Conservation (phyloP, 2,113 vertebrate species). For the Rissa tridactyla region DNA sequence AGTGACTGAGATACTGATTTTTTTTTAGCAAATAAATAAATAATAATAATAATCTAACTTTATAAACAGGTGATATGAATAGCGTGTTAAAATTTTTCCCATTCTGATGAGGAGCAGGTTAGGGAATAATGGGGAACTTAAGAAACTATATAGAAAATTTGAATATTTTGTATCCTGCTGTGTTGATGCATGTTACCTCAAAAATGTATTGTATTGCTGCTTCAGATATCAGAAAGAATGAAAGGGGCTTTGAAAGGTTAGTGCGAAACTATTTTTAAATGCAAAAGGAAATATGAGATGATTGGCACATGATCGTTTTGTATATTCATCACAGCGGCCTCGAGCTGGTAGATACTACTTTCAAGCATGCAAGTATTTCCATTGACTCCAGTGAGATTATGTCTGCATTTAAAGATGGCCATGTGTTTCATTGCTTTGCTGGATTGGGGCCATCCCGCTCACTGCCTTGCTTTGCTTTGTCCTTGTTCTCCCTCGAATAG, state of each 20-base stretch:
- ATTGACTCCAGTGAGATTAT: neutral
- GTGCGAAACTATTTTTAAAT: neutral
- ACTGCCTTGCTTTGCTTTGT: neutral
- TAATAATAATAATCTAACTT: neutral
- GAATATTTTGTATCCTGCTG: neutral
- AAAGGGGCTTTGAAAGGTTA: neutral
- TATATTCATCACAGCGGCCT: neutral
- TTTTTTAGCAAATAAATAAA: neutral
- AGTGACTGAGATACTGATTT: neutral
- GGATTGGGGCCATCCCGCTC: neutral
- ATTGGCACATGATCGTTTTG: neutral
- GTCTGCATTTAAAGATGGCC: neutral
- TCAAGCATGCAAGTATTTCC: neutral
- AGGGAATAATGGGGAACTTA: neutral
- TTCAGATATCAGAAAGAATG: neutral
- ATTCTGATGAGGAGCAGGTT: neutral
- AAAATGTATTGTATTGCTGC: neutral
- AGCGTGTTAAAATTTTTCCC: neutral
- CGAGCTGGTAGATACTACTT: neutral
- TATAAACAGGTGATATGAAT: neutral
- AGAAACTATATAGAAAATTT: neutral
- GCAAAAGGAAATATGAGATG: neutral
- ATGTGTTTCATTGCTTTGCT: constrained; percentile 1
- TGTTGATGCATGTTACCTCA: neutral
- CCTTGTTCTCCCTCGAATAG: neutral